Percentiles rank a stretch among this genome's conserved stretches.
phyloP scores from a whole-genome alignment of 2,797 vertebrate species.

The Enteromius viviparus region DNA sequence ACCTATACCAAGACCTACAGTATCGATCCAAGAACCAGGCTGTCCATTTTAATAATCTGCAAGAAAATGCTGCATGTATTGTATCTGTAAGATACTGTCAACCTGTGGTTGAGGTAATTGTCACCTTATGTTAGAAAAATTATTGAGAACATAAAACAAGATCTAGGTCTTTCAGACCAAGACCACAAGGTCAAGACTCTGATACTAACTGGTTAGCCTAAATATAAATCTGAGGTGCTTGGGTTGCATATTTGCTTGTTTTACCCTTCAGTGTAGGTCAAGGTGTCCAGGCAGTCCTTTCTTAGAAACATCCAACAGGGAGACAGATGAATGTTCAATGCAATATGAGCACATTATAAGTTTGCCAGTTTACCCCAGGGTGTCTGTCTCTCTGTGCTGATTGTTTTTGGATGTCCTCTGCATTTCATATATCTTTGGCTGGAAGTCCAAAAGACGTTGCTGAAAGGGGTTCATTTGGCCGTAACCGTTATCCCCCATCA shows the following conservation, averaged over 20 bases:
- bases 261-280: conserved; percentile 34
- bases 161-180: not conserved
- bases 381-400: conserved; percentile 42
- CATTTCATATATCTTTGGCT: conserved; percentile 44
- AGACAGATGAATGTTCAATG: conserved; percentile 48
- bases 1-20: not conserved
- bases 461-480: conserved; percentile 57
- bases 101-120: not conserved
- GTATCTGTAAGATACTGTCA: not conserved
- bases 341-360: conserved; percentile 50
- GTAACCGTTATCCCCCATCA: conserved; percentile 63
- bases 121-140: not conserved
- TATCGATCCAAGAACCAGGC: not conserved
- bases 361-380: conserved; percentile 46
- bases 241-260: not conserved
- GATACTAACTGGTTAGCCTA: not conserved
- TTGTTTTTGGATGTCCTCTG: conserved; percentile 55
- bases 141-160: not conserved
- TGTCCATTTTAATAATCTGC: not conserved
- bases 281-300: conserved; percentile 41
- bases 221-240: not conserved
- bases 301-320: conserved; percentile 38
- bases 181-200: not conserved
- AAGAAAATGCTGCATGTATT: not conserved
- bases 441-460: conserved; percentile 50